phyloP scores from a whole-genome alignment of 2,113 vertebrate species.

The Parotia lawesii region DNA sequence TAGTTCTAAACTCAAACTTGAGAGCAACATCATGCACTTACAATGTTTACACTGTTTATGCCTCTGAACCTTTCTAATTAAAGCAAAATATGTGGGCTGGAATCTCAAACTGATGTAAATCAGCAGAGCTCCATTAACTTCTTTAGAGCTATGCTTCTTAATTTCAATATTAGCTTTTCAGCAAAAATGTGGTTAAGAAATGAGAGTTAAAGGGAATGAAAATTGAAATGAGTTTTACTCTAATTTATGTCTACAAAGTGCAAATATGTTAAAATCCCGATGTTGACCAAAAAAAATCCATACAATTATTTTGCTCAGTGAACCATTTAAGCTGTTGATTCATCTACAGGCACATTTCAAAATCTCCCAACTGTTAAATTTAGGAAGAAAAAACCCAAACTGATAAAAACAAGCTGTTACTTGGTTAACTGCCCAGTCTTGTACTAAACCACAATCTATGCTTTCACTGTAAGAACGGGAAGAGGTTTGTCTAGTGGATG shows the following conservation, averaged over 20 bases:
- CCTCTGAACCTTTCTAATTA: slow-evolving; percentile 23
- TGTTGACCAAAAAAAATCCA: not conserved
- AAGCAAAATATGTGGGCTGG: slow-evolving; percentile 4
- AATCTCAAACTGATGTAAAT: slow-evolving; percentile 2
- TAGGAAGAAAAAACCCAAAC: not conserved
- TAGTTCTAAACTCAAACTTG: not conserved
- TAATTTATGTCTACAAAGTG: not conserved
- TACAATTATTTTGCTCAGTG: slow-evolving; percentile 26
- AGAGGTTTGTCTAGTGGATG: not conserved
- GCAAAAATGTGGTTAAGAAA: slow-evolving; percentile 7
- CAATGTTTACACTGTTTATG: not conserved
- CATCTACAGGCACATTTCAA: slow-evolving; percentile 6
- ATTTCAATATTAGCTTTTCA: slow-evolving; percentile 17
- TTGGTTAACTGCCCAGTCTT: slow-evolving; percentile 3
- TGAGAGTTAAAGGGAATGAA: not conserved
- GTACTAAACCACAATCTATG: not conserved
- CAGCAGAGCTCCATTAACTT: not conserved
- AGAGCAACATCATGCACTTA: not conserved
- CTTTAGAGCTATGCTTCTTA: not conserved
- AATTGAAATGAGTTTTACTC: slow-evolving; percentile 13
- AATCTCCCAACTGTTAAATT: slow-evolving; percentile 33
- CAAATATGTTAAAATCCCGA: slow-evolving; percentile 22
- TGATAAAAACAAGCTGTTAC: not conserved
- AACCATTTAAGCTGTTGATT: slow-evolving; percentile 30
- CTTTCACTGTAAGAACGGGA: not conserved